phyloP scores from a whole-genome alignment of 1,140 invertebrate genomes.

The Neotoxoptera formosana region DNA sequence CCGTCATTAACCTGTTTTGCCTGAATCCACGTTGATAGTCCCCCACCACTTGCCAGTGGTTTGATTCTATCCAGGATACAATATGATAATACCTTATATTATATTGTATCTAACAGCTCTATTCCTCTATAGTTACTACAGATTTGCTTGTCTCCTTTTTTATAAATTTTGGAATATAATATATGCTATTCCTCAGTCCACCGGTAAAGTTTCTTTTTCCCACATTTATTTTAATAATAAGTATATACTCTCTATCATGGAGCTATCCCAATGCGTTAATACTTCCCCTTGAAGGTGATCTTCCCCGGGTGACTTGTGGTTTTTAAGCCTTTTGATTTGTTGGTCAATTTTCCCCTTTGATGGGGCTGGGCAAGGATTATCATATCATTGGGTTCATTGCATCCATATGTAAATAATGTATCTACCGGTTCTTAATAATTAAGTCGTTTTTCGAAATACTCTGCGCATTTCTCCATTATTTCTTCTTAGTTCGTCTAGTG shows the following conservation, averaged over 20 bases:
- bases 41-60: not conserved
- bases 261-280: too few relatives aligned
- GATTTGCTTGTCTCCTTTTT: not conserved
- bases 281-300: not conserved
- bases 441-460: too few relatives aligned
- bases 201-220: too few relatives aligned
- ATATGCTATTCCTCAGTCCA: not conserved
- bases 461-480: too few relatives aligned
- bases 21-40: slow-evolving; percentile 1
- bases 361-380: too few relatives aligned
- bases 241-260: too few relatives aligned
- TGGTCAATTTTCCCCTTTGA: not conserved
- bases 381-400: too few relatives aligned
- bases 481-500: too few relatives aligned
- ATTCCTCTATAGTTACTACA: slow-evolving; percentile 36
- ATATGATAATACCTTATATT: not conserved
- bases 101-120: slow-evolving; percentile 11
- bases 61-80: not conserved
- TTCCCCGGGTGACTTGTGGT: not conserved
- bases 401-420: too few relatives aligned
- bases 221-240: too few relatives aligned
- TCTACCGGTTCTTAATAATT: too few relatives aligned
- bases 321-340: not conserved
- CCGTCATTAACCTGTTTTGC: not conserved
- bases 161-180: not conserved